phyloP scores from a whole-genome alignment of 2,888 invertebrate genomes.

The Lymantria monacha region DNA sequence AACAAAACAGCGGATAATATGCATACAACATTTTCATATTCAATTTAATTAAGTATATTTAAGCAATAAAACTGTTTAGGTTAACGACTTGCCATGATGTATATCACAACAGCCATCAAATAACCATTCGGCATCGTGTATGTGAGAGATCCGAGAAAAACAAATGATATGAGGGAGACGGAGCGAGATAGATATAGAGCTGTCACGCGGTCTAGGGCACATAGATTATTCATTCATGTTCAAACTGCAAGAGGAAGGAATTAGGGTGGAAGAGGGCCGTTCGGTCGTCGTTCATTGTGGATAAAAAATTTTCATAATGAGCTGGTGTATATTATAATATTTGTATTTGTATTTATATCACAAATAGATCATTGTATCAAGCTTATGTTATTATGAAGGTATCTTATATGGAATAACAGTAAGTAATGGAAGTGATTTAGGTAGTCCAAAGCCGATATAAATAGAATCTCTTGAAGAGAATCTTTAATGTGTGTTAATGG shows the following conservation, averaged over 20 bases:
- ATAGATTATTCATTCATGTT: neutral
- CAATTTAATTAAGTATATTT: constrained; percentile 1
- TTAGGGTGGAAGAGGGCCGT: constrained; percentile 6
- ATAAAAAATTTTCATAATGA: neutral
- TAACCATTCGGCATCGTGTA: neutral
- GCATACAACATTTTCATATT: constrained; percentile 1
- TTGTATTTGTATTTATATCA: no score
- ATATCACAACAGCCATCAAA: neutral
- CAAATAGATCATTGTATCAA: no score
- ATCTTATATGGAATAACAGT: no score
- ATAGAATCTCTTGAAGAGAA: no score
- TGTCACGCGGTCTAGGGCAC: neutral
- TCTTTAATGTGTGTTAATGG: no score
- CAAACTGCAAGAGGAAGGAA: constrained; percentile 4
- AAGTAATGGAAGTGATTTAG: no score
- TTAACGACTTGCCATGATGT: constrained; percentile 1
- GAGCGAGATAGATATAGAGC: neutral
- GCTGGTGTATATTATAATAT: neutral
- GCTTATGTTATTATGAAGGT: no score
- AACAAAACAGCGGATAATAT: neutral
- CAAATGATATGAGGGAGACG: neutral
- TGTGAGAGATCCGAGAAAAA: neutral
- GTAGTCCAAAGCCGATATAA: no score
- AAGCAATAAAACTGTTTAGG: constrained; percentile 4
- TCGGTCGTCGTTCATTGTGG: neutral